Conservation (phyloP, 2,888 invertebrate species). For the Cataglyphis cursor region DNA sequence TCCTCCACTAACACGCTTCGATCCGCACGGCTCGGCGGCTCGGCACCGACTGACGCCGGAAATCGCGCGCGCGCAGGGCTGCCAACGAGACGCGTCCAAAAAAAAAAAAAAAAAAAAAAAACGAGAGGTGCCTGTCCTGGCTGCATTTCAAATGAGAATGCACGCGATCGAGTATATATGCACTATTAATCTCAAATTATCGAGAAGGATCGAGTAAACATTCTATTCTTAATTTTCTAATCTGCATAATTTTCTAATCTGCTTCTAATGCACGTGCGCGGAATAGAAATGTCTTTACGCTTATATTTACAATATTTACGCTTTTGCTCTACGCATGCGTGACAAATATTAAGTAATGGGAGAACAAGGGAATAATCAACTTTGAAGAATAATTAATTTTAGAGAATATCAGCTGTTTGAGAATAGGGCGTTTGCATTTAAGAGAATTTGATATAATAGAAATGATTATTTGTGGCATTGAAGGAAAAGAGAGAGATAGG, state of each 20-base stretch:
- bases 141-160: neutral
- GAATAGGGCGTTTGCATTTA: neutral
- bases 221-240: neutral
- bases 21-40: conserved; percentile 26
- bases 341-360: neutral
- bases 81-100: conserved; percentile 21
- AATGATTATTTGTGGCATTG: neutral
- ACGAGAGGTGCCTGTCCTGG: too few species aligned
- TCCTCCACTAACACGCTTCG: neutral
- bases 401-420: neutral
- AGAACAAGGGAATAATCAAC: neutral
- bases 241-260: neutral
- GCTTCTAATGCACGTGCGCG: too few species aligned
- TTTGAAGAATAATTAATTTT: neutral
- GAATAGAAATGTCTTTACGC: neutral
- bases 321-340: neutral
- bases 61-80: conserved; percentile 40
- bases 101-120: neutral
- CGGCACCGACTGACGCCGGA: conserved; percentile 56
- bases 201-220: neutral
- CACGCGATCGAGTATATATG: neutral
- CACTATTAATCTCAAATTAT: neutral
- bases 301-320: neutral
- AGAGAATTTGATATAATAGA: neutral
- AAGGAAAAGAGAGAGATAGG: neutral